These are phyloP conservation scores for Gnathonemus longibarbis DNA, from an alignment of 2,113 vertebrate species.

Conservation along the genomic window DNA sequence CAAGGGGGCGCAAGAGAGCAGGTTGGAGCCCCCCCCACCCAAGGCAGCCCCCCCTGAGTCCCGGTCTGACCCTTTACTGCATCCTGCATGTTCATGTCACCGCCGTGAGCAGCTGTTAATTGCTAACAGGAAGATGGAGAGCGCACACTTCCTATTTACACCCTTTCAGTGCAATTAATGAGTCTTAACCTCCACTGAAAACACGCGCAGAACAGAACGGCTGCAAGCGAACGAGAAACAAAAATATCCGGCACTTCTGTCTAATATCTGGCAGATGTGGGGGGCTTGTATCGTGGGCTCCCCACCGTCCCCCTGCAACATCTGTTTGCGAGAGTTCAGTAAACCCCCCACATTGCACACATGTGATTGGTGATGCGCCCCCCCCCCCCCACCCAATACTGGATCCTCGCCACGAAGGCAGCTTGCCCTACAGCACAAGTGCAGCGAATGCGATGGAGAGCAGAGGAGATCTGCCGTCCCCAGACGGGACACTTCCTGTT, in stretches of 20 bases:
- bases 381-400: not conserved
- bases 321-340: not conserved
- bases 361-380: not conserved
- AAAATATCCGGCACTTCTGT: conserved; percentile 2
- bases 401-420: not conserved
- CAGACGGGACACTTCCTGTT: conserved; percentile 37
- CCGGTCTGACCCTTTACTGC: not conserved
- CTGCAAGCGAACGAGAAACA: not conserved
- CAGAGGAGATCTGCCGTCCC: conserved; percentile 19
- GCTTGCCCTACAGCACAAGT: not conserved
- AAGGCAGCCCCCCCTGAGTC: not conserved
- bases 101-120: not conserved
- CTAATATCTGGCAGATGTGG: not conserved
- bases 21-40: not conserved
- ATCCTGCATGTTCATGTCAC: not conserved
- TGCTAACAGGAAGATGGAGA: not conserved
- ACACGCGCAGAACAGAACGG: not conserved
- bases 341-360: not conserved
- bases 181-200: not conserved
- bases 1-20: not conserved
- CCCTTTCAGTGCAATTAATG: not conserved
- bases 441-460: not conserved
- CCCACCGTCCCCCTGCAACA: not conserved
- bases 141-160: not conserved
- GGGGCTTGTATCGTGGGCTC: not conserved